Base-by-base conservation (phyloP, 1,140 invertebrate species). In the Coptotermes formosanus region DNA sequence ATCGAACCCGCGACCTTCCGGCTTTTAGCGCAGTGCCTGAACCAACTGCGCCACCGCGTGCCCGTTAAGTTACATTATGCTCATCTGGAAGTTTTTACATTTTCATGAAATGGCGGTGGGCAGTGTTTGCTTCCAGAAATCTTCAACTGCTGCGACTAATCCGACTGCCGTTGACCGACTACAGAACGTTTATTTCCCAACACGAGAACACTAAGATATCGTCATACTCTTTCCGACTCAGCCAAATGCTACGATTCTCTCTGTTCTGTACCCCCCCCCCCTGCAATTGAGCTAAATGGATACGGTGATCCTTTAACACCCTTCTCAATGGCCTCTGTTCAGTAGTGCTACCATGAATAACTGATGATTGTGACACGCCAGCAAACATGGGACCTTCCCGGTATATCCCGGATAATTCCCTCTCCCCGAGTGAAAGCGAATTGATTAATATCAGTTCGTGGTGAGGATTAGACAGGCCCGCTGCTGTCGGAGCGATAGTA, bases 291-390 rank as follows among this genome's bases (percentile, higher is more conserved):
- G 43, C 43, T 52, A 83, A 83, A 83, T 83, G 82, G 82, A 83
- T 32, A 12, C 32, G 43, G 32, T 83, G 82, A 83, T 83, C 82
- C 82, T 83, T 83, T 83, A 83, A 83, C 82, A 83, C 82, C 82
- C 82, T 45, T 25, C 82, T 83, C 43, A 83, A 43, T 83, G 82
- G 82, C 43, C 82, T 52, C 8, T 83, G 25, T 52, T 4, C 25
- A n/a, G 64, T 75, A 3, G 64, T n/a, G 14, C 64, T 3, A 75
- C n/a, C 48, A 83, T 83, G 82, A 83, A 83, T 83, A 83, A 75
- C 64, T 75, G 64, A 75, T 75, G 64, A 75, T 25, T 30, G n/a
- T 75, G n/a, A 75, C 64, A 75, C 64, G 7, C 25, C 64, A 30
- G 64, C 14, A 75, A 75, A 75, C 64, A 30, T 25, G 25, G 64